Evolutionary conservation across 2,888 invertebrate species (phyloP).

Genomic region (Polydrusus tereticollis): DNA sequence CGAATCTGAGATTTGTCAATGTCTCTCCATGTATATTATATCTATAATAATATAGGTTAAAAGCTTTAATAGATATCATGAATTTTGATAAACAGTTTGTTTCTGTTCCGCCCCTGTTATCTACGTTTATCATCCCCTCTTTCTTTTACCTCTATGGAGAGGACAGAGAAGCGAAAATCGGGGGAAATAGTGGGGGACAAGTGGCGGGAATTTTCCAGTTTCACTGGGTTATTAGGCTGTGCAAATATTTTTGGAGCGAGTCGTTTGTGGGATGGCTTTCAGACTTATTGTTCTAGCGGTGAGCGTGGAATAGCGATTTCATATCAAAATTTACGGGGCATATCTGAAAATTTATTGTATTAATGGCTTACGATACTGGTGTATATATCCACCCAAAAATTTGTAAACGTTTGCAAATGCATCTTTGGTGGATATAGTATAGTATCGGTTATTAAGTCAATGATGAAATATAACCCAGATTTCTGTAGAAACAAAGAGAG

Average conservation of each 20-base stretch:
- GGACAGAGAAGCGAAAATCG: conserved; percentile 25
- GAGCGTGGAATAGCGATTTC: conserved; percentile 22
- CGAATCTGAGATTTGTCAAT: no score
- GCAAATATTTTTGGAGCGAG: conserved; percentile 48
- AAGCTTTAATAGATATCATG: neutral
- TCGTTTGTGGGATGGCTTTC: conserved; percentile 34
- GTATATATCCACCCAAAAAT: no score
- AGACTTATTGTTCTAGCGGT: conserved; percentile 39
- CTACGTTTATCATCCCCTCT: conserved; percentile 1
- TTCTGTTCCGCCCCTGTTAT: conserved; percentile 6
- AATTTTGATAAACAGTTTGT: neutral
- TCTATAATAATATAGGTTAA: no score
- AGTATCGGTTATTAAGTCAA: no score
- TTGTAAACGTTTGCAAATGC: no score
- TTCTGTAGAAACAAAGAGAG: no score
- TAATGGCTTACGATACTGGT: neutral
- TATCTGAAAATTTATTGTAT: neutral
- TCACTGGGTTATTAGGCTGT: conserved; percentile 50
- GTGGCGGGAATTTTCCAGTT: conserved; percentile 44
- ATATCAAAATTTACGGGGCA: neutral
- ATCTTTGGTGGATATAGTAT: no score
- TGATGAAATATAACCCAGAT: no score
- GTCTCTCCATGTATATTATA: no score
- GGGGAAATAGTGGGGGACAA: conserved; percentile 1
- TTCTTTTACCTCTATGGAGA: conserved; percentile 3